Evolutionary conservation across 1,140 invertebrate genomes (phyloP).

Genomic region (Drosophila tani): DNA sequence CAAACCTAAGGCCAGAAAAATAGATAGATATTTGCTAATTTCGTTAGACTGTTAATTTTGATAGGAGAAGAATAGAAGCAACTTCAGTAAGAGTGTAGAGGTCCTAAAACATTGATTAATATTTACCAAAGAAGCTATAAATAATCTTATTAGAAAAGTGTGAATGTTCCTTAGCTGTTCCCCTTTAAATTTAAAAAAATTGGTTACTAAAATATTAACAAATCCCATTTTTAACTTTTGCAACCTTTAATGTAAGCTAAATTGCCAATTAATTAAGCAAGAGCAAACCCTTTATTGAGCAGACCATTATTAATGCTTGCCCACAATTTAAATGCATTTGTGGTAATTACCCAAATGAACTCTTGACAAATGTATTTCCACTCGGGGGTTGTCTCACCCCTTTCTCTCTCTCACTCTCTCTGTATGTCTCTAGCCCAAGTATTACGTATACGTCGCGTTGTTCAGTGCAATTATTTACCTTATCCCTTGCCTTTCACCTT

Average conservation of each 20-base stretch:
- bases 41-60: background rate
- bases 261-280: slow-evolving; percentile 9
- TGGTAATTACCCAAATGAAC: slow-evolving; percentile 26
- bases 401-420: no score
- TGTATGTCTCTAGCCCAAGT: background rate
- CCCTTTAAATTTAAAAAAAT: background rate
- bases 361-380: slow-evolving; percentile 19
- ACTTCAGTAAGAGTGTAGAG: background rate
- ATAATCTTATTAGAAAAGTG: background rate
- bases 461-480: slow-evolving; percentile 43
- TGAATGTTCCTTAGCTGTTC: background rate
- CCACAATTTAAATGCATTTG: slow-evolving; percentile 12
- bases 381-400: background rate
- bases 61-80: background rate
- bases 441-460: slow-evolving; percentile 53
- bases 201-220: background rate
- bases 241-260: background rate
- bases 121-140: background rate
- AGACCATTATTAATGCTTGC: background rate
- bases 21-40: background rate
- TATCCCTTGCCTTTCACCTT: slow-evolving; percentile 1
- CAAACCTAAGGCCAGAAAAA: slow-evolving; percentile 2
- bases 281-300: slow-evolving; percentile 2
- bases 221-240: background rate
- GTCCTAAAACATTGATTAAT: background rate